Conservation (phyloP, 1,140 invertebrate species). For the Hyles euphorbiae region DNA sequence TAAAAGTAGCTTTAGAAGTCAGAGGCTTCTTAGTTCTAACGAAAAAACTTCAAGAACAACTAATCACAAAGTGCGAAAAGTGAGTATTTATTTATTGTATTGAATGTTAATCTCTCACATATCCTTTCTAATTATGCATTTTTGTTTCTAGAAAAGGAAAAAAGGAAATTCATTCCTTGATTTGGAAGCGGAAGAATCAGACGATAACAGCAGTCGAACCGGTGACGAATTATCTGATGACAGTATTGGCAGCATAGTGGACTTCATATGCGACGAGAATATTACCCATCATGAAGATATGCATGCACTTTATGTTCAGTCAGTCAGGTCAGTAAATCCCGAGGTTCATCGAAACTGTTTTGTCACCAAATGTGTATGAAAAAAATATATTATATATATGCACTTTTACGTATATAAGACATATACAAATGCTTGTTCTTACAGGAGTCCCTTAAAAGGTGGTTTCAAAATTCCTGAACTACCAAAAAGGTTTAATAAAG, state of each 20-base stretch:
- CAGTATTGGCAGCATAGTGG: slow-evolving; percentile 49
- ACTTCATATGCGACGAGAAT: slow-evolving; percentile 69
- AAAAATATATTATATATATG: too few relatives aligned
- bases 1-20: slow-evolving; percentile 9
- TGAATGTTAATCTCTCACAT: too few relatives aligned
- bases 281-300: slow-evolving; percentile 67
- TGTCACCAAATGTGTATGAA: too few relatives aligned
- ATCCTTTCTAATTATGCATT: too few relatives aligned
- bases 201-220: slow-evolving; percentile 41
- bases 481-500: slow-evolving; percentile 38
- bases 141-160: slow-evolving; percentile 42
- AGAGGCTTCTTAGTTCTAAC: background rate
- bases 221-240: slow-evolving; percentile 62
- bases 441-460: slow-evolving; percentile 60
- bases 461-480: slow-evolving; percentile 68
- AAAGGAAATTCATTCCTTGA: slow-evolving; percentile 71
- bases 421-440: background rate
- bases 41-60: slow-evolving; percentile 17
- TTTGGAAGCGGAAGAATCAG: slow-evolving; percentile 76
- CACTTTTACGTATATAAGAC: too few relatives aligned
- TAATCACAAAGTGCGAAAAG: slow-evolving; percentile 47
- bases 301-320: slow-evolving; percentile 77
- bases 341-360: too few relatives aligned
- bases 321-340: slow-evolving; percentile 64
- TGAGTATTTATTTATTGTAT: slow-evolving; percentile 20